Evolutionary conservation across 1,140 invertebrate species (phyloP).

Genomic region (Leucophenga varia): DNA sequence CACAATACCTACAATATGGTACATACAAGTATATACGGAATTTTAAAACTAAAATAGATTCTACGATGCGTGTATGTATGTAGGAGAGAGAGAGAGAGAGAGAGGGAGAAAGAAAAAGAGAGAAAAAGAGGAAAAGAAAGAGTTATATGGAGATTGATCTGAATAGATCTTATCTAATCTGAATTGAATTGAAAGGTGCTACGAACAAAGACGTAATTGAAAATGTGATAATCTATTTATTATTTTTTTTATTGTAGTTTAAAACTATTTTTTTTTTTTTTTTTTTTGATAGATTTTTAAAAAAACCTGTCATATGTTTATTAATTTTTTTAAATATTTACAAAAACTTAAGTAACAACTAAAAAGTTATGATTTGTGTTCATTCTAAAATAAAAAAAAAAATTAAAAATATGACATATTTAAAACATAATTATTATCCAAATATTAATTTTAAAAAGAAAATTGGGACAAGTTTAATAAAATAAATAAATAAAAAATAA

Average conservation of each 20-base stretch:
- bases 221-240: constrained; percentile 55
- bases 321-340: too few relatives aligned
- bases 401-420: constrained; percentile 10
- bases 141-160: not conserved
- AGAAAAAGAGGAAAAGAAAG: constrained; percentile 1
- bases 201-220: constrained; percentile 56
- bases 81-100: not conserved
- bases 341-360: not conserved
- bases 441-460: too few relatives aligned
- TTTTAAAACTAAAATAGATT: too few relatives aligned
- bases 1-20: too few relatives aligned
- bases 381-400: not conserved
- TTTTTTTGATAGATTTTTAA: not conserved
- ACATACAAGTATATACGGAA: too few relatives aligned
- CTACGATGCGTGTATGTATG: constrained; percentile 12
- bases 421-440: too few relatives aligned
- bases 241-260: constrained; percentile 13
- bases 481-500: constrained; percentile 1
- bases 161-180: too few relatives aligned
- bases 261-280: constrained; percentile 5
- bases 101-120: not conserved
- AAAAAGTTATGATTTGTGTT: not conserved
- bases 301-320: not conserved
- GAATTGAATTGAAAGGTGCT: constrained; percentile 39
- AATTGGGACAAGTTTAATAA: too few relatives aligned